A percentile compares a stretch with the other conserved stretches of the same genome.
These are phyloP conservation scores for Delphinapterus leucas DNA, from an alignment of 2,113 vertebrate genomes.

Conservation along the genomic window DNA sequence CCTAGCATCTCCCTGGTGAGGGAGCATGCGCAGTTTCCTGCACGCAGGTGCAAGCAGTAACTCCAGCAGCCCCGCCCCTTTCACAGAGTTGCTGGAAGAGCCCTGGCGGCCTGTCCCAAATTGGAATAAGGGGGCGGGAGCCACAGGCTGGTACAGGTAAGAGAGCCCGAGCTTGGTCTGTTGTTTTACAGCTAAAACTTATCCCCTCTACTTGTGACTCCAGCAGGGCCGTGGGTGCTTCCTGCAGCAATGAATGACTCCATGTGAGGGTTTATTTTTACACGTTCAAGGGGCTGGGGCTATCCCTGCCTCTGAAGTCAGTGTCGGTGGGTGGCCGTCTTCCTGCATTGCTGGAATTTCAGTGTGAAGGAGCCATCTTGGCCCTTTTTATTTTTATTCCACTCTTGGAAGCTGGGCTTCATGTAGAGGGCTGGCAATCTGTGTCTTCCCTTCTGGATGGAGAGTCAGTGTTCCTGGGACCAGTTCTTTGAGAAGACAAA, in stretches of 20 bases:
- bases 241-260: background rate
- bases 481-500: background rate
- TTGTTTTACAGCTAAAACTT: background rate
- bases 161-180: background rate
- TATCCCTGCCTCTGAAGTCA: background rate
- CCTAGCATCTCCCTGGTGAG: background rate
- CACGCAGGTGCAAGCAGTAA: conserved; percentile 34
- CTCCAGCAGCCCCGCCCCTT: background rate
- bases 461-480: background rate
- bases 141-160: conserved; percentile 76
- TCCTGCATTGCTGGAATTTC: background rate
- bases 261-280: background rate
- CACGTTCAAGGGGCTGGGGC: rapidly evolving
- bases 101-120: conserved; percentile 40
- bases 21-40: conserved; percentile 66
- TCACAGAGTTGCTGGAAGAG: background rate
- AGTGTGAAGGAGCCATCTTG: conserved; percentile 59
- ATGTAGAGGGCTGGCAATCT: background rate
- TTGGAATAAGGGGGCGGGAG: conserved; percentile 23
- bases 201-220: background rate
- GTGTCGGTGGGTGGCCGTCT: background rate
- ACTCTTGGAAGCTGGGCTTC: conserved; percentile 6
- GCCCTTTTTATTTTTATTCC: background rate
- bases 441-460: background rate
- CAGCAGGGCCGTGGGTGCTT: rapidly evolving